Conservation (phyloP, 2,888 invertebrate species). For the Neelides folsomi region DNA sequence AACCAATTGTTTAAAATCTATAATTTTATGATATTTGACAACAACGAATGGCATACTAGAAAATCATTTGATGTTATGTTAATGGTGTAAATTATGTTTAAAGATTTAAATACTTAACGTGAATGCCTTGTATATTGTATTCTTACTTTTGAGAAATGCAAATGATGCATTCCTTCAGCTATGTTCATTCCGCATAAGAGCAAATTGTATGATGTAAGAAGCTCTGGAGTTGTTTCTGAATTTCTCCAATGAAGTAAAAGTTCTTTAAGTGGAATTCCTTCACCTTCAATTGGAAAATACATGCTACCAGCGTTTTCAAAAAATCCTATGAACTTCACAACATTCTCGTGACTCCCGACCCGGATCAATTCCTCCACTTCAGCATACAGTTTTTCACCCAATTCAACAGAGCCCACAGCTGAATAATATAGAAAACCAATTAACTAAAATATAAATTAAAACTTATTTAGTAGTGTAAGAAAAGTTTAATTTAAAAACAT, state of each 20-base stretch:
- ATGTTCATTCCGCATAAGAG: slow-evolving; percentile 45
- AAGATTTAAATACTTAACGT: no score
- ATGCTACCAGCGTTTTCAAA: slow-evolving; percentile 55
- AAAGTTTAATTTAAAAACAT: background rate
- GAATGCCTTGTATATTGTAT: no score
- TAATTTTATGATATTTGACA: no score
- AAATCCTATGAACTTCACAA: slow-evolving; percentile 61
- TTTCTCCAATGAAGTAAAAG: slow-evolving; percentile 50
- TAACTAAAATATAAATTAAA: no score
- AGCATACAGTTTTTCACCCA: no score
- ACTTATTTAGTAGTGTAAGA: no score
- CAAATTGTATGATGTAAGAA: slow-evolving; percentile 20
- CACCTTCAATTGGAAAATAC: slow-evolving; percentile 59
- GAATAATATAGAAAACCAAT: no score
- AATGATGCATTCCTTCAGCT: slow-evolving; percentile 57
- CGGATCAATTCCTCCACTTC: background rate
- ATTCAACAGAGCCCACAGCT: no score
- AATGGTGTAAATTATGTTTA: no score
- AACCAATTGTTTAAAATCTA: no score
- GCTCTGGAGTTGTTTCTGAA: slow-evolving; percentile 35
- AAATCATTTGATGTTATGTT: no score
- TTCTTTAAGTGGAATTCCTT: slow-evolving; percentile 54
- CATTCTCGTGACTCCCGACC: slow-evolving; percentile 46
- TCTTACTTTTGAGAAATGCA: slow-evolving; percentile 49
- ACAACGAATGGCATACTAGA: no score